Percentiles rank a stretch among this genome's conserved stretches.
Conservation (phyloP, 2,797 vertebrate species). For the Avahi laniger region DNA sequence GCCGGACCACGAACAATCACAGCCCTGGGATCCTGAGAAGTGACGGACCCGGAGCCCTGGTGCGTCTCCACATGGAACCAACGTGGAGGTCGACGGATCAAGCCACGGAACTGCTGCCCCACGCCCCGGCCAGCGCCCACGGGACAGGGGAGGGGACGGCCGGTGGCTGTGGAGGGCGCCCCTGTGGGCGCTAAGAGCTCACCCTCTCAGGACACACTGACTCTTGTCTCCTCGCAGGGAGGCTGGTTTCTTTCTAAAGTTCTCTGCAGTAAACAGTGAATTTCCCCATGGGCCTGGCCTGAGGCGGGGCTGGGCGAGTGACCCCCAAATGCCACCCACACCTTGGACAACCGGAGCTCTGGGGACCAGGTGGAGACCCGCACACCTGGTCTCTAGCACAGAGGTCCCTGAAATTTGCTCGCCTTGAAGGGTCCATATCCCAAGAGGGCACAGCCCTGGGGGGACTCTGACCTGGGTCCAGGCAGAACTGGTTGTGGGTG, state of each 20-base stretch:
- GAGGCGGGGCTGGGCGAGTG: neutral
- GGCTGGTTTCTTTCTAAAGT: neutral
- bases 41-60: neutral
- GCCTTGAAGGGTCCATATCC: neutral
- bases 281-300: neutral
- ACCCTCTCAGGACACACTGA: neutral
- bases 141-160: too few relatives aligned
- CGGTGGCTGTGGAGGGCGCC: neutral
- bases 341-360: neutral
- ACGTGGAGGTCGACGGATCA: too few relatives aligned
- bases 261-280: neutral
- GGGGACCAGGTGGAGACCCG: neutral
- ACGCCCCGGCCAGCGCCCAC: neutral
- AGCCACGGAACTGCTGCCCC: neutral
- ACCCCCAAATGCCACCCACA: neutral
- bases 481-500: rapidly evolving
- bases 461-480: rapidly evolving
- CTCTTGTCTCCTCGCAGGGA: neutral
- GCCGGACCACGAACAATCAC: too few relatives aligned
- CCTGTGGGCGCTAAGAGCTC: neutral
- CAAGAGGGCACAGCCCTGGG: rapidly evolving
- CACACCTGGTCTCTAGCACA: neutral
- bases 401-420: rapidly evolving
- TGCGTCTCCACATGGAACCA: neutral
- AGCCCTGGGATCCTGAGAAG: neutral